phyloP scores from a whole-genome alignment of 2,113 vertebrate species.

The Uria aalge region DNA sequence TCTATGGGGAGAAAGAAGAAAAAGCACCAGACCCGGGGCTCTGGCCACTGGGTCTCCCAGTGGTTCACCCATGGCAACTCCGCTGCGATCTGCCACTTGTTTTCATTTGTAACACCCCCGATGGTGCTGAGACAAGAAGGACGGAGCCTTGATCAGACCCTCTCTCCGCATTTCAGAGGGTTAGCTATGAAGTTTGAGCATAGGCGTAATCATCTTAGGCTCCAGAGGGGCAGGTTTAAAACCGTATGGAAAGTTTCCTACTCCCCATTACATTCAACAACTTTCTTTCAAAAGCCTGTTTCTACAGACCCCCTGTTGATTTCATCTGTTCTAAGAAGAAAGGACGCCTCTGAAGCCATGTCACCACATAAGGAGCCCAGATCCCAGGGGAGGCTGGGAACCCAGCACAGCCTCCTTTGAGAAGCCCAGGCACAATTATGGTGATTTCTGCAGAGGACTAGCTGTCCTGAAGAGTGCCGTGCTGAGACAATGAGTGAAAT shows the following conservation, averaged over 20 bases:
- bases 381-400: background rate
- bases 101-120: background rate
- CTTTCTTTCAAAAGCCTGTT: background rate
- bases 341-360: background rate
- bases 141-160: background rate
- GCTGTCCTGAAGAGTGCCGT: background rate
- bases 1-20: background rate
- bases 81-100: rapidly evolving
- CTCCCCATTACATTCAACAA: background rate
- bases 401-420: background rate
- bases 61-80: background rate
- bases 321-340: background rate
- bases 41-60: background rate
- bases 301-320: background rate
- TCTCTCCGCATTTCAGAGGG: background rate
- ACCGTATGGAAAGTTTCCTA: background rate
- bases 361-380: background rate
- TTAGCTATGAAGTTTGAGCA: background rate
- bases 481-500: background rate
- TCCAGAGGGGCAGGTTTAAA: background rate
- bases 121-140: background rate
- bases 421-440: background rate
- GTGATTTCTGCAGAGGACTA: background rate
- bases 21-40: background rate
- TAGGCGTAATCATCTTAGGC: background rate